Percentiles rank a stretch among this genome's conserved stretches.
These are phyloP conservation scores for Scaptomyza montana DNA, from an alignment of 1,140 invertebrate genomes.

Conservation along the genomic window DNA sequence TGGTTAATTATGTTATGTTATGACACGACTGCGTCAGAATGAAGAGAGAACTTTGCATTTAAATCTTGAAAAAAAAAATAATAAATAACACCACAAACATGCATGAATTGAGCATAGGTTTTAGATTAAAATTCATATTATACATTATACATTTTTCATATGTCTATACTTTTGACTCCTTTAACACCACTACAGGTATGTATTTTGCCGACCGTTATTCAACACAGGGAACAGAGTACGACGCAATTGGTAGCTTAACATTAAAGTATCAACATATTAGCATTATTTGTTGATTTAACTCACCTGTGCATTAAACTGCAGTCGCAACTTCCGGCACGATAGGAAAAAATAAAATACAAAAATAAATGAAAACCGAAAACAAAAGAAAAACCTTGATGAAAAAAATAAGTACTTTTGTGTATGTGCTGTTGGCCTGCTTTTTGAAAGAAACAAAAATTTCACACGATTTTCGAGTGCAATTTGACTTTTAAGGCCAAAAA, in stretches of 20 bases:
- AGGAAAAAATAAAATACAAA: slow-evolving; percentile 32
- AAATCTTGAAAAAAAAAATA: too few relatives aligned
- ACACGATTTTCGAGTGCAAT: slow-evolving; percentile 77
- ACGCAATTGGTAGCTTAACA: background rate
- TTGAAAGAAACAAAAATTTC: slow-evolving; percentile 46
- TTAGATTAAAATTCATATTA: too few relatives aligned
- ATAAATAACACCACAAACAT: too few relatives aligned
- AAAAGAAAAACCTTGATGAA: slow-evolving; percentile 44
- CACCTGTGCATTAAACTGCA: slow-evolving; percentile 54
- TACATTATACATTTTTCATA: too few relatives aligned
- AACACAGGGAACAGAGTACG: too few relatives aligned
- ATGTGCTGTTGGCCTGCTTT: slow-evolving; percentile 53
- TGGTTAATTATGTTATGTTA: too few relatives aligned
- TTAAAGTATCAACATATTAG: background rate
- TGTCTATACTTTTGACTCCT: too few relatives aligned
- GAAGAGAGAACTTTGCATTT: too few relatives aligned
- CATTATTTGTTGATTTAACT: slow-evolving; percentile 39
- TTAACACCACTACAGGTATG: too few relatives aligned
- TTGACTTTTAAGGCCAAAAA: slow-evolving; percentile 40
- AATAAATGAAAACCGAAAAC: slow-evolving; percentile 21
- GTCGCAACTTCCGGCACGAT: slow-evolving; percentile 57
- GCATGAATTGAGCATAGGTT: too few relatives aligned
- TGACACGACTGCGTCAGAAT: too few relatives aligned
- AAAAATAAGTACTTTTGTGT: slow-evolving; percentile 6
- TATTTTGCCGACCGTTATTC: too few relatives aligned